Evolutionary conservation across 2,888 invertebrate species (phyloP).

Genomic region (Ectobius pallidus): DNA sequence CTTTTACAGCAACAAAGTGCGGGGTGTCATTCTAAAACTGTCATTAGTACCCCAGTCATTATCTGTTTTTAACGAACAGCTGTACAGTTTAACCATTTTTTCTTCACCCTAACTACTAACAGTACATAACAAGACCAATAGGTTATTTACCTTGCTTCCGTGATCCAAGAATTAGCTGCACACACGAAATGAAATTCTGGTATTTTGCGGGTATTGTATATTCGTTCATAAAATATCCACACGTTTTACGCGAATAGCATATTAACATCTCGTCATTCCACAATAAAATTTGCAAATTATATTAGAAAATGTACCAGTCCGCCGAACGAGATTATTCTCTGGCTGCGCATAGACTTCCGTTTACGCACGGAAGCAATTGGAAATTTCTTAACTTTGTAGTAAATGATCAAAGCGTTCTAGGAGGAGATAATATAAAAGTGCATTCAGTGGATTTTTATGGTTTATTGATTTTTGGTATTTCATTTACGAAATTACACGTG

Average conservation of each 20-base stretch:
- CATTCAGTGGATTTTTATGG: neutral
- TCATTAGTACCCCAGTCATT: too few species aligned
- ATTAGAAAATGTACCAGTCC: constrained; percentile 17
- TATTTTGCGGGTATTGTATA: neutral
- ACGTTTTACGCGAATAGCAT: constrained; percentile 11
- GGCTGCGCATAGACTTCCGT: neutral
- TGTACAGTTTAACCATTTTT: too few species aligned
- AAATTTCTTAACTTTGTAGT: neutral
- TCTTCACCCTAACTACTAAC: too few species aligned
- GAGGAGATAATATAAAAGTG: neutral
- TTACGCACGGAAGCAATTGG: neutral
- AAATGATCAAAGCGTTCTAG: neutral
- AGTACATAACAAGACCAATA: too few species aligned
- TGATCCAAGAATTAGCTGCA: neutral
- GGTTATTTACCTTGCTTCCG: constrained; percentile 23
- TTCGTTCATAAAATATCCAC: constrained; percentile 12
- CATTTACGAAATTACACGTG: neutral
- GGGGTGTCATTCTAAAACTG: too few species aligned
- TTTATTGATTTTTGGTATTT: neutral
- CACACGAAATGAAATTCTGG: neutral
- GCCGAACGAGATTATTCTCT: neutral
- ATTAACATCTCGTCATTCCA: constrained; percentile 27
- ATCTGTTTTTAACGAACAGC: too few species aligned
- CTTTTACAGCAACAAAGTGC: too few species aligned
- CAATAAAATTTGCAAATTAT: neutral